Base-by-base conservation (phyloP, 2,888 invertebrate species). In the Sympetrum striolatum region DNA sequence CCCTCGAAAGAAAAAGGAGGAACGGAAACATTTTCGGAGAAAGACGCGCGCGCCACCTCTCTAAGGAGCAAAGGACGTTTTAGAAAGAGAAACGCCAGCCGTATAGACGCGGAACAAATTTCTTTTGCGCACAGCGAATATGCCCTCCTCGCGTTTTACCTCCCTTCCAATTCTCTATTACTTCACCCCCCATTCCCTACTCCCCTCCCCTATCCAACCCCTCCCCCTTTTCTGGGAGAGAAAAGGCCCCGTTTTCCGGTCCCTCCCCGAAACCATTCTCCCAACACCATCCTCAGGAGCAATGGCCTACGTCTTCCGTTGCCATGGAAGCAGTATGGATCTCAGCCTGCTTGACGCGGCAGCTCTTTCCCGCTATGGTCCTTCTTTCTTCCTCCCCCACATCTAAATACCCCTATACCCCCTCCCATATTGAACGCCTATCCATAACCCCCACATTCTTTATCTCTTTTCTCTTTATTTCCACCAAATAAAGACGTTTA, bases 301-400 rank as follows among this genome's bases (percentile, higher is more conserved):
- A 86, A 86, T 86, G 86, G 86, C 86, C 86, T 86, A 86, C 86
- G 86, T 86, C 86, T 86, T 64, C n/a, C 86, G 86, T 86, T 86
- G 86, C 86, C 86, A 86, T 86, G 86, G 86, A 35, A 86, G 86
- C 86, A 64, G 86, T 86, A 86, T 86, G 86, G 86, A 86, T 86
- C 86, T 86, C 86, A 86, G 60, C 60, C 53, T 60, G 37, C 37
- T 60, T 86, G 86, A 86, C 86, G 86, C 86, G 86, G n/a, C 86
- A 64, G 86, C n/a, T 64, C 86, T 86, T 53, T 73, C 73, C 73
- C 31, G 31, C 73, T 31, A 31, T 73, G 73, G 25, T 73, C 73
- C 73, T 73, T 73, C 25, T 64, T 64, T 64, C 64, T n/a, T 14
- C 73, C 73, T 31, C 73, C 53, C 53, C 48, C 86, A 37, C 35